These are phyloP conservation scores for Triplophysa tibetana DNA, from an alignment of 2,113 vertebrate species.

Conservation along the genomic window DNA sequence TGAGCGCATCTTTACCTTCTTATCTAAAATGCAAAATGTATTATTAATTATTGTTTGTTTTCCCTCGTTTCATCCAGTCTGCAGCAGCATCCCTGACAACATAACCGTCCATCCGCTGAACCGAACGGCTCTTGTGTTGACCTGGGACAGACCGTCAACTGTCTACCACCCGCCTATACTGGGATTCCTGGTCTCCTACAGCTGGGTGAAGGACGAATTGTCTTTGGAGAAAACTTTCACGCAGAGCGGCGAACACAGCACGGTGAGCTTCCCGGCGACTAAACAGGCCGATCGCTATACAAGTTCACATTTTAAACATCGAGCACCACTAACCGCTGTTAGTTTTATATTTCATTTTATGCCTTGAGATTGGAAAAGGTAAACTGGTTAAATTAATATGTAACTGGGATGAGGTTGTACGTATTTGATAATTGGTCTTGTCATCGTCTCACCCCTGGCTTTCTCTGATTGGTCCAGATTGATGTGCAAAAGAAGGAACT, in stretches of 20 bases:
- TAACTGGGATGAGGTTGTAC: not conserved
- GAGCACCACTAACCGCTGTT: not conserved
- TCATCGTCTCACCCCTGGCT: not conserved
- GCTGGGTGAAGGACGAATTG: constrained; percentile 93
- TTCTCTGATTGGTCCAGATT: not conserved
- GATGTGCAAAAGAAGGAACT: not conserved
- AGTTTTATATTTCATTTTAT: not conserved
- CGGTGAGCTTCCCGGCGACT: constrained; percentile 75
- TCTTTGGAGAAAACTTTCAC: constrained; percentile 94
- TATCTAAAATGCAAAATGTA: not conserved
- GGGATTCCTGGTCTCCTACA: constrained; percentile 96
- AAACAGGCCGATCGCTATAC: not conserved
- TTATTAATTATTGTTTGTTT: constrained; percentile 12
- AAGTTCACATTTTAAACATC: not conserved
- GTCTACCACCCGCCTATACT: constrained; percentile 95
- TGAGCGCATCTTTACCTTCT: constrained; percentile 29
- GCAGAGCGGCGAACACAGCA: constrained; percentile 92
- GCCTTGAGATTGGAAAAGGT: not conserved
- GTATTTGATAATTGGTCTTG: constrained; percentile 1
- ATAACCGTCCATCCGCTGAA: constrained; percentile 96
- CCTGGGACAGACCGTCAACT: constrained; percentile 88
- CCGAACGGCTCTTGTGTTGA: constrained; percentile 86
- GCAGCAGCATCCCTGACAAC: constrained; percentile 91
- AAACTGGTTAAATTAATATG: not conserved
- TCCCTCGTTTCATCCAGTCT: constrained; percentile 73